Evolutionary conservation across 2,797 vertebrate genomes (phyloP), one percentile per base, ranked within the genome.

Genomic region (Sebastes cheni): DNA sequence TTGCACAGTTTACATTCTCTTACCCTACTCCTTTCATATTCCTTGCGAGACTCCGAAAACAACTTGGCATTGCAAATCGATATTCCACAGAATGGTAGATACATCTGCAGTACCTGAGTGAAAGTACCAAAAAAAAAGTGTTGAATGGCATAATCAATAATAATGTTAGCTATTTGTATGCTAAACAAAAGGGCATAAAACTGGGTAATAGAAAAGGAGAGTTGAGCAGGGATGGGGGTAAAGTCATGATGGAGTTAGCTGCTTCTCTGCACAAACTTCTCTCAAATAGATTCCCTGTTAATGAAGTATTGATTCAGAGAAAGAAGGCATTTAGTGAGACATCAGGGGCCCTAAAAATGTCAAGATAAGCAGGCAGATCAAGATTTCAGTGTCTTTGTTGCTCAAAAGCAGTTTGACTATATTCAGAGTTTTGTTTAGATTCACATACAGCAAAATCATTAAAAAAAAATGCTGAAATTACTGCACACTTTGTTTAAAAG

Each of bases 11-110:
- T 68, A 36, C 27, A 75, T 76, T 67, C 78, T 89, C 94, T 94
- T 85, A 96, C 95, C 94, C 95, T 80, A 68, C 93, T 94, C 82
- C 95, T 95, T 77, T 96, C 95, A 72, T 95, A 96, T 94, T 97
- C 96, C 76, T 95, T 95, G 68, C 94, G 94, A 75, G 95, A 96
- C 93, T 96, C 87, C 2, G 93, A 95, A 91, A 97, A 96, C 90
- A 96, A 85, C 85, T 96, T 95, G 77, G 94, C 95, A 84, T 95
- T 97, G 88, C 91, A 94, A 86, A 96, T 94, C 36, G 92, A 94
- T 92, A 94, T 96, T 78, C 95, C 95, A 89, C 92, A 96, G 83
- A 96, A 96, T 3, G 93, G 93, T 67, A 96, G 93, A 91, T 96
- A 94, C 93, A 94, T 96, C 94, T 96, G 94, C 86, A 96, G 89